Evolutionary conservation across 2,888 invertebrate genomes (phyloP), one percentile per base, ranked within the genome.

Genomic region (Leptura quadrifasciata): DNA sequence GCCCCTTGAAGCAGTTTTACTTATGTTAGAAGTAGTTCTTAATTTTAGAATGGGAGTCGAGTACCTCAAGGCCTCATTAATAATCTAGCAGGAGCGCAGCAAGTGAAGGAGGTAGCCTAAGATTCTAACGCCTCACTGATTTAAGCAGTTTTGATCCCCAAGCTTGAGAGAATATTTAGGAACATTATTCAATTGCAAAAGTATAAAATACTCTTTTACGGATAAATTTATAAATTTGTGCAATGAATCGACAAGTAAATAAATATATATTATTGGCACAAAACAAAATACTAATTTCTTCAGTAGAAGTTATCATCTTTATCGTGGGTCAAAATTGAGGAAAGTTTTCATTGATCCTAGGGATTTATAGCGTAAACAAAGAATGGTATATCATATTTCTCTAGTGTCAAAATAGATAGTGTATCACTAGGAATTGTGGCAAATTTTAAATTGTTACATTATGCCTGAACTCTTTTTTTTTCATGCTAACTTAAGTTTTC

Each of bases 1-100:
- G 27, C 27, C 27, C 47, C 47, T 15, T n/a, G n/a, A 5, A 17
- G 47, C n/a, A 0, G n/a, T 4, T n/a, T n/a, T 47, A 39, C 39
- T 47, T 15, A 47, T n/a, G n/a, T 47, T 47, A 47, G 47, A n/a
- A 47, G 15, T 6, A 5, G 15, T 47, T 47, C 47, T 47, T 47
- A 47, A 47, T 47, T 47, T 47, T 47, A 47, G 47, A 47, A 47
- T 47, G 47, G 47, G 47, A 47, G 47, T 47, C 47, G 5, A 47
- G 47, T 47, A n/a, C 47, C 47, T 47, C 47, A 47, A 47, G 47
- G 47, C 17, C 47, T 47, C 47, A 47, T 47, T n/a, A 47, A n/a
- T 47, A 47, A 47, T 47, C 47, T 47, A 47, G 12, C 15, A 47
- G 47, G 47, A 47, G 47, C 17, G n/a, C 47, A 47, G 47, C 47